Evolutionary conservation across 2,888 invertebrate genomes (phyloP).

Genomic region (Yponomeuta sedellus): DNA sequence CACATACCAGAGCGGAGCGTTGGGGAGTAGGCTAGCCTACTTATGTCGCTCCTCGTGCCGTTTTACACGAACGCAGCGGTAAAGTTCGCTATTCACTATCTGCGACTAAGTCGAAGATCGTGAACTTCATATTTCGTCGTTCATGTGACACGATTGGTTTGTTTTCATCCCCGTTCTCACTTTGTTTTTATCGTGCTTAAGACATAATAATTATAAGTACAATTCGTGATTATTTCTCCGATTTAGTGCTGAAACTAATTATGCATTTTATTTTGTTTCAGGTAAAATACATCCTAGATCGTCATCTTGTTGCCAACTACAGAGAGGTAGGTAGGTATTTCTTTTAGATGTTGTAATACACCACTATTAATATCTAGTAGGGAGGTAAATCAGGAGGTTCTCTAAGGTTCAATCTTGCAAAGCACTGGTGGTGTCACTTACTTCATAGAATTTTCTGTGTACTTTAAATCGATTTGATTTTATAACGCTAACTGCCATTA

Average conservation of each 20-base stretch:
- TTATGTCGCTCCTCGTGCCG: conserved; percentile 38
- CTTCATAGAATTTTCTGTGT: no score
- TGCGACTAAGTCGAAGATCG: background rate
- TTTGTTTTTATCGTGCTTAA: background rate
- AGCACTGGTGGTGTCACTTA: no score
- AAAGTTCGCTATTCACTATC: background rate
- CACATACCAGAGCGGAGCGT: conserved; percentile 35
- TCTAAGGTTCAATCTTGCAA: no score
- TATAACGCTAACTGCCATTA: no score
- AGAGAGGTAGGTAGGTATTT: no score
- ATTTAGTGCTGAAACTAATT: background rate
- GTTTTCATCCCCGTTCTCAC: background rate
- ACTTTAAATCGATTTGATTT: no score
- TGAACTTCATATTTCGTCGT: no score
- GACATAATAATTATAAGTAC: no score
- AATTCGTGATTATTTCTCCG: background rate
- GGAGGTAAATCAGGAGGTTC: no score
- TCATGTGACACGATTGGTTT: background rate
- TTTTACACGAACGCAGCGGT: conserved; percentile 1
- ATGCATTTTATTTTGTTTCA: conserved; percentile 2
- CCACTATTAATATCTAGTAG: no score
- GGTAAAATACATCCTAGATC: background rate
- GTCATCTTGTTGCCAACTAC: no score
- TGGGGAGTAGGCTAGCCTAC: conserved; percentile 34
- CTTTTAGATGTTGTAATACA: no score